Evolutionary conservation across 2,797 vertebrate genomes (phyloP), one percentile per base, ranked within the genome.

Genomic region (Onychomys leucogaster): DNA sequence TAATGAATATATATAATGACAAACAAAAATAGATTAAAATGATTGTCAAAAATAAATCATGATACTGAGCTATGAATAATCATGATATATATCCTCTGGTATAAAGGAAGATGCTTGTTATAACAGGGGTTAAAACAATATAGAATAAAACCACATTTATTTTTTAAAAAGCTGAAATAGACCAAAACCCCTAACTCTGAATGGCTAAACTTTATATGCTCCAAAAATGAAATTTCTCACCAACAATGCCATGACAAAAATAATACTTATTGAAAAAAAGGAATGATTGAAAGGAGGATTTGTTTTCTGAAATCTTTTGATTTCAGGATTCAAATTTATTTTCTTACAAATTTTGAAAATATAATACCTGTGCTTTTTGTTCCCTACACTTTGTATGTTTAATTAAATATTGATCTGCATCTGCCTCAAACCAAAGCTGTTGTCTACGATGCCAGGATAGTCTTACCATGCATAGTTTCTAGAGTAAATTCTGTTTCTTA

Each of bases 331-430:
- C 67, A 93, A 93, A 67, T 96, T 78, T 89, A 86, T 86, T 95
- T 95, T 94, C 92, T 37, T 34, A 49, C 34, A 25, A 27, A 63
- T 63, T 96, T 95, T 96, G 43, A 32, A 95, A 82, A 67, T 96
- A 52, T 77, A n/a, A 41, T 84, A 73, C 57, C 75, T 94, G 55
- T 21, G 3, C 67, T 1, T 88, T 95, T 96, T 96, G 32, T 93
- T 95, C 82, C 43, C 32, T 84, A 8, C 65, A 34, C 17, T 90
- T 89, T 96, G 61, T 94, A 59, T 61, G 27, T 77, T 94, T 95
- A 93, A 96, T 97, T 94, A 95, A 96, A 96, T 93, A 91, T 92
- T 88, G 59, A 96, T 95, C 81, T 71, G 81, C 34, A 61, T 19
- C 71, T 83, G 80, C 59, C n/a, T 87, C 65, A 89, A 89, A 81